A percentile compares a stretch with the other conserved stretches of the same genome.
Conservation (phyloP, 2,113 vertebrate species). For the Perca fluviatilis region DNA sequence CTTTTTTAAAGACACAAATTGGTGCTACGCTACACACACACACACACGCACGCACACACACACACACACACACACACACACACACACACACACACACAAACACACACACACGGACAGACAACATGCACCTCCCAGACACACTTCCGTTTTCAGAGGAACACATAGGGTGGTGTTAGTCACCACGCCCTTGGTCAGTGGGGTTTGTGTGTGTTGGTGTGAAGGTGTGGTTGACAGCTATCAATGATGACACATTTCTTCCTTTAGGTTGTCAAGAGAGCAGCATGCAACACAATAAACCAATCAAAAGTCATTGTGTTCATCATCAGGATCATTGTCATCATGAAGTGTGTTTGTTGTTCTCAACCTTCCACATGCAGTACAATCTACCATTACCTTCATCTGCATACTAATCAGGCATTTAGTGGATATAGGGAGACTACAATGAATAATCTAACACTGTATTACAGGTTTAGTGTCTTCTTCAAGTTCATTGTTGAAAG, state of each 20-base stretch:
- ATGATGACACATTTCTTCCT: not conserved
- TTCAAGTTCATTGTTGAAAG: not conserved
- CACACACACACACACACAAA: not conserved
- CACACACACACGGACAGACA: not conserved
- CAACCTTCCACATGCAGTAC: not conserved
- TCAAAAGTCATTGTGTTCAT: slow-evolving; percentile 15
- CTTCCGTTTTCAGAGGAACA: slow-evolving; percentile 57
- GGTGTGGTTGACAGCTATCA: slow-evolving; percentile 42
- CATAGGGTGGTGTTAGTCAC: slow-evolving; percentile 58
- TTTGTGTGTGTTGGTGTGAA: slow-evolving; percentile 10
- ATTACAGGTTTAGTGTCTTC: not conserved
- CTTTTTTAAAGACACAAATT: not conserved
- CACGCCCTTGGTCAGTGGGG: slow-evolving; percentile 57
- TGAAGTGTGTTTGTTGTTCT: slow-evolving; percentile 5
- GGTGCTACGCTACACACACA: not conserved
- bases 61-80: not conserved
- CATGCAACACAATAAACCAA: not conserved
- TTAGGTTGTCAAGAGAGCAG: slow-evolving; percentile 20
- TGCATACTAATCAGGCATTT: not conserved
- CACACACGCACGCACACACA: not conserved
- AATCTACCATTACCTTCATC: not conserved
- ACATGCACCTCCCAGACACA: slow-evolving; percentile 9
- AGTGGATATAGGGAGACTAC: not conserved
- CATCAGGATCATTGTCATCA: not conserved
- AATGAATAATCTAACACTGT: not conserved